Base-by-base conservation (phyloP, 2,888 invertebrate species). In the Oxyteleia sp. region DNA sequence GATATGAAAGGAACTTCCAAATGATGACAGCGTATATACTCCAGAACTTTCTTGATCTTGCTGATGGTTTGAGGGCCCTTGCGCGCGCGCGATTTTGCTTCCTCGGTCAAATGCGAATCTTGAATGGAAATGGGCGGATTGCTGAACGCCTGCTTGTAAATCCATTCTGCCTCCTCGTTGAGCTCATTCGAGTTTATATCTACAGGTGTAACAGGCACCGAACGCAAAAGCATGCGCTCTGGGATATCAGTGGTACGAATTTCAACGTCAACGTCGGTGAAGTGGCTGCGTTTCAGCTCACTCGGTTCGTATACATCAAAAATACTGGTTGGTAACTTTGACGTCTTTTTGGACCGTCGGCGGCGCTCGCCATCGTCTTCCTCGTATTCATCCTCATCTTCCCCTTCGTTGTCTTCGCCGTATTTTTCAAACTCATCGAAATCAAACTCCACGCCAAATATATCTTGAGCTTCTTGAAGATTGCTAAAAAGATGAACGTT, bases 391-490 rank as follows among this genome's bases (percentile, higher is more conserved):
- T 97, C 97, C 29, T 97, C 97, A 59, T 97, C 97, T 69, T 96
- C 96, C 68, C 96, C 96, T n/a, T n/a, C n/a, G 88, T 98, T 97
- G 82, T 97, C 97, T 85, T 98, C 98, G 66, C 97, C 97, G 90
- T 97, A 97, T 90, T 97, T 97, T 66, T 96, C 96, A 93, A 98
- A 97, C 87, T 98, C 98, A 79, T 98, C 98, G 91, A 97, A 98
- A 91, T 98, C 99, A 94, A 99, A 99, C 93, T 99, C 99, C n/a
- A 99, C 98, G 26, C 99, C 99, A 92, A 99, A 99, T 86, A 99
- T 98, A 92, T 99, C 99, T 93, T 99, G 99, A 66, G 99, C 99
- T 93, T 99, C 98, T 95, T 99, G 99, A 15, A 99, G 94, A 0
- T 98, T 97, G 10, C 96, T 97, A 86, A 11, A 61, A 72, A 32